Base-by-base conservation (phyloP, 1,140 invertebrate species). In the Listronotus bonariensis region DNA sequence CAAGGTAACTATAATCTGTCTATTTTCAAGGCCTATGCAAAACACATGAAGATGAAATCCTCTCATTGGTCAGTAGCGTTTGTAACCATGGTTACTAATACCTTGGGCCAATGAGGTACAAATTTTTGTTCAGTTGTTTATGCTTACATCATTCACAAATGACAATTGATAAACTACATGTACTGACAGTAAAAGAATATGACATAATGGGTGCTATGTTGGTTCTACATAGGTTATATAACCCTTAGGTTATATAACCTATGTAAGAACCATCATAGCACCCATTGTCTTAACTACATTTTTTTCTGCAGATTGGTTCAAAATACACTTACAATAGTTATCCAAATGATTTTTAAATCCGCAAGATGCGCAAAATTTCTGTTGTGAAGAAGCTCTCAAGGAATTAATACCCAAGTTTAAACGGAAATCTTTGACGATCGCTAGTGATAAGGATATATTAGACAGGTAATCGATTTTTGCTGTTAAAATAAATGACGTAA, bases 281-380 rank as follows among this genome's bases (percentile, higher is more conserved):
- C n/a, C n/a, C 3, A 12, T 26, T 57, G 17, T 15, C 8, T 38
- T 57, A 15, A 11, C 17, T 12, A 46, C 15, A 3, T 58, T 45
- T 34, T 59, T 66, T 63, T 26, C 20, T 26, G 5, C 5, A 84
- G 83, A 78, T 86, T 12, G 82, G 80, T 3, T 42, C 46, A 17
- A 65, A 71, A 4, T 53, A 78, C 10, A 82, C 82, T 59, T 83
- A 77, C 15, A 79, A 69, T 3, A 87, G 84, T 52, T 88, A 86
- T 72, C 87, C 87, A 0, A 70, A 82, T 15, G 85, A 85, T 18
- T 84, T 83, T 70, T 71, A 9, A 78, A 80, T 3, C 75, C 81
- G 46, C 78, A 81, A 0, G 74, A 83, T 12, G 85, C 87, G 0
- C 76, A 82, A 66, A 79, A 80, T 67, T 67, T 83, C 17, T 86